phyloP scores from a whole-genome alignment of 2,113 vertebrate species.

The Dissostichus mawsoni region DNA sequence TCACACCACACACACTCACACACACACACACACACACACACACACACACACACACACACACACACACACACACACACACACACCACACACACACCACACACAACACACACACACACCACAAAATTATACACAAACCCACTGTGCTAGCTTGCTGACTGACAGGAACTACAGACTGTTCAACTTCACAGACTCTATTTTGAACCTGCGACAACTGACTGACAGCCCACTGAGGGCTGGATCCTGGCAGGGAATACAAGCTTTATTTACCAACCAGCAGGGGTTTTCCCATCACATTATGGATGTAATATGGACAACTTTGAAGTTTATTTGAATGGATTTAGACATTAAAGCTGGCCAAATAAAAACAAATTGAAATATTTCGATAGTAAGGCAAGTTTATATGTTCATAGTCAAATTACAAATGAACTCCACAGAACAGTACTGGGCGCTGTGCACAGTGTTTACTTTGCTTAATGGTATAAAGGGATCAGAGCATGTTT shows the following conservation, averaged over 20 bases:
- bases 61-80: too few relatives aligned
- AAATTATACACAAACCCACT: slow-evolving; percentile 29
- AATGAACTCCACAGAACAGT: background rate
- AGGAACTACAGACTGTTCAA: slow-evolving; percentile 67
- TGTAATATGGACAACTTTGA: slow-evolving; percentile 40
- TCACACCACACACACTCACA: too few relatives aligned
- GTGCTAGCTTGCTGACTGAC: slow-evolving; percentile 72
- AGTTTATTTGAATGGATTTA: slow-evolving; percentile 40
- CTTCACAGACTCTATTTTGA: slow-evolving; percentile 68
- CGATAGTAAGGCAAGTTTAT: background rate
- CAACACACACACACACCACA: background rate
- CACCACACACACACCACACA: background rate
- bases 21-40: too few relatives aligned
- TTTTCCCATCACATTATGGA: slow-evolving; percentile 38
- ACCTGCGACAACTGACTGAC: slow-evolving; percentile 73
- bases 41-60: too few relatives aligned
- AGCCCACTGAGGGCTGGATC: slow-evolving; percentile 55
- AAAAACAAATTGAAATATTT: slow-evolving; percentile 7
- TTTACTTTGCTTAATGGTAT: slow-evolving; percentile 8
- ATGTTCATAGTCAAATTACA: background rate
- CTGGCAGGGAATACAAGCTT: slow-evolving; percentile 70
- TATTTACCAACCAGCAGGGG: slow-evolving; percentile 74
- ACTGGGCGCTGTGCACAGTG: background rate
- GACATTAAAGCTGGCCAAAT: slow-evolving; percentile 31
- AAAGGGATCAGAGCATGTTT: slow-evolving; percentile 1